These are phyloP conservation scores for Chalcis sispes DNA, from an alignment of 2,888 invertebrate genomes.

Conservation along the genomic window DNA sequence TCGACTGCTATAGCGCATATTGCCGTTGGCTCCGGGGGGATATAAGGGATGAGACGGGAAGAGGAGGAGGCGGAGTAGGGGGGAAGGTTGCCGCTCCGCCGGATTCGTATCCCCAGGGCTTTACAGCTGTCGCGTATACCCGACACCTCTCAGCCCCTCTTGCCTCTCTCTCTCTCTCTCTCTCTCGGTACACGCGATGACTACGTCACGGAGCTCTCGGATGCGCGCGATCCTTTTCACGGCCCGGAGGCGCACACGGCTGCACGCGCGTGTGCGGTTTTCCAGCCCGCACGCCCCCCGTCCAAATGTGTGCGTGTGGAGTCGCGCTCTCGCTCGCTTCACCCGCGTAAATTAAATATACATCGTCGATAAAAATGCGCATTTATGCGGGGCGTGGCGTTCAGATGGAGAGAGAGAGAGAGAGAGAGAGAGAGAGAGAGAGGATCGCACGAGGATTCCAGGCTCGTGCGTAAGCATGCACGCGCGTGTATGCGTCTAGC, in stretches of 20 bases:
- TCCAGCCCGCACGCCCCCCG: slow-evolving; percentile 29
- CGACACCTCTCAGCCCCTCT: slow-evolving; percentile 72
- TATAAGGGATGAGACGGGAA: slow-evolving; percentile 61
- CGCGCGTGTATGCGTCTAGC: neutral
- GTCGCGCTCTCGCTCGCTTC: neutral
- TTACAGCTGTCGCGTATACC: slow-evolving; percentile 74
- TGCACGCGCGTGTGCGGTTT: slow-evolving; percentile 15
- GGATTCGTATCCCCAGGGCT: slow-evolving; percentile 71
- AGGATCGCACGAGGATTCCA: no score
- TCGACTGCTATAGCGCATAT: slow-evolving; percentile 52
- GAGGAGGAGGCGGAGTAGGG: slow-evolving; percentile 52
- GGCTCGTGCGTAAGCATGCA: neutral
- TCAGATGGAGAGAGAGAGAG: no score
- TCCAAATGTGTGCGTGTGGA: no score
- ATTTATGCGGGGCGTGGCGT: slow-evolving; percentile 54
- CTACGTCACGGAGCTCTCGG: neutral
- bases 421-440: no score
- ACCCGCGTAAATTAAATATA: slow-evolving; percentile 63
- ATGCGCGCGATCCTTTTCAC: slow-evolving; percentile 37
- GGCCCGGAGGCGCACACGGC: slow-evolving; percentile 35
- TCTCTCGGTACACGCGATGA: slow-evolving; percentile 42
- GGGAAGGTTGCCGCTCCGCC: slow-evolving; percentile 61
- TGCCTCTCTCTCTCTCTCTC: slow-evolving; percentile 27
- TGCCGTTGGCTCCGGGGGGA: slow-evolving; percentile 64
- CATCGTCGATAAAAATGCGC: slow-evolving; percentile 52